Evolutionary conservation across 2,797 vertebrate species (phyloP).

Genomic region (Tragopan temminckii): DNA sequence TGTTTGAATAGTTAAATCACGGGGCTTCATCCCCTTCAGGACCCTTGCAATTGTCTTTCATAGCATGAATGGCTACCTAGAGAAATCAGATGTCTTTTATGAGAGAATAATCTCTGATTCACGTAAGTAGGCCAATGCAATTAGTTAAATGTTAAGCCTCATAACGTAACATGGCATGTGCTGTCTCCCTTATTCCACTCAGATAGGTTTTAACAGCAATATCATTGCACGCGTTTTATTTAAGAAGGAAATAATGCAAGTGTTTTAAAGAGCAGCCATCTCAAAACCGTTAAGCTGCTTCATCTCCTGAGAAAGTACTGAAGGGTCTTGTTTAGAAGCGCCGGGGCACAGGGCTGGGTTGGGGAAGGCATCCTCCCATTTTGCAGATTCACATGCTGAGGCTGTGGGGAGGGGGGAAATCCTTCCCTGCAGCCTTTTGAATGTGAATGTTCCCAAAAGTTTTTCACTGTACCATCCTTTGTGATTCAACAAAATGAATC

Average conservation of each 20-base stretch:
- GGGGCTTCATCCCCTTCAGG: not conserved
- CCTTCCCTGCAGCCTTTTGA: not conserved
- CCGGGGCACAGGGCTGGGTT: rapidly evolving
- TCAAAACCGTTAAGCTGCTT: not conserved
- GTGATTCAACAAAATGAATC: not conserved
- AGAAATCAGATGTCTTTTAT: not conserved
- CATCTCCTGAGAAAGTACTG: not conserved
- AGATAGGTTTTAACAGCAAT: not conserved
- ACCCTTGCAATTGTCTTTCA: not conserved
- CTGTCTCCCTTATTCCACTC: not conserved
- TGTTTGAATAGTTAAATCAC: not conserved
- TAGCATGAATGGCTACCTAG: not conserved
- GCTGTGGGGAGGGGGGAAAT: not conserved
- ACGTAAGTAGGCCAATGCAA: conserved; percentile 37
- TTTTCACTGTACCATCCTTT: not conserved
- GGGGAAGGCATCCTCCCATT: not conserved
- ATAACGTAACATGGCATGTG: not conserved
- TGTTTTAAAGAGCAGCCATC: not conserved
- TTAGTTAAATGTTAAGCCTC: conserved; percentile 35
- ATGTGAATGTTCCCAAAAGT: not conserved
- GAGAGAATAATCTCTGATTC: conserved; percentile 29
- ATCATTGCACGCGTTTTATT: not conserved
- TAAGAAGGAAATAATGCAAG: not conserved
- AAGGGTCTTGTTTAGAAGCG: not conserved
- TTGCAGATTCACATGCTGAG: not conserved